Evolutionary conservation across 2,113 vertebrate species (phyloP), one percentile per base, ranked within the genome.

Genomic region (Hippocampus zosterae): DNA sequence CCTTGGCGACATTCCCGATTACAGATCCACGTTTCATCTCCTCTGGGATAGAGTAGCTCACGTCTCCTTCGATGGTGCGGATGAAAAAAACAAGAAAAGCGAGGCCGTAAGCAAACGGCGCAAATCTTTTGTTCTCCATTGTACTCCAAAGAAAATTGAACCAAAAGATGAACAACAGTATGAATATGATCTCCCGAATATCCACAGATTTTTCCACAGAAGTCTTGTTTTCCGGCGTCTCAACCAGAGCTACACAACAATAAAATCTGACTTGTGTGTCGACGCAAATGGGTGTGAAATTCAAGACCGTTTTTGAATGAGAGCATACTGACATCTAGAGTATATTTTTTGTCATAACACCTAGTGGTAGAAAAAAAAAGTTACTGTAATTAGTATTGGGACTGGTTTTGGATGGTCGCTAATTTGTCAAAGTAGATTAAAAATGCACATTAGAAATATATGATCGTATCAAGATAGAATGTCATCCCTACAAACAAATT

Each of bases 1-100:
- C 92, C n/a, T 91, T 91, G 27, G 90, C 88, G 0, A 92, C 72
- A 65, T 93, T 93, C 65, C 89, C 90, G 73, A 93, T 89, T 33
- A 92, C 82, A 1, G 87, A 90, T 0, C 80, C 85, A 3, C 2
- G 87, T 81, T 90, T 91, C 88, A 87, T 91, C 64, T 93, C 92
- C 44, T 93, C 92, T 0, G 59, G 74, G 61, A 85, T 3, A 37
- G 86, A 84, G 78, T 92, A 94, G 66, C 76, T 88, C 56, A 92
- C 71, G 71, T 90, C 25, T 15, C 57, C 57, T 8, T 21, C 15
- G 52, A 53, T 21, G 52, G n/a, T n/a, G 52, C 8, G 52, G 21
- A 53, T 21, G 8, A 53, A 8, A 53, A 53, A 53, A 0, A 53
- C 52, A 53, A 33, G 33, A 33, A 53, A 53, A 53, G 52, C 52